Evolutionary conservation across 2,113 vertebrate genomes (phyloP).

Genomic region (Scomber japonicus): DNA sequence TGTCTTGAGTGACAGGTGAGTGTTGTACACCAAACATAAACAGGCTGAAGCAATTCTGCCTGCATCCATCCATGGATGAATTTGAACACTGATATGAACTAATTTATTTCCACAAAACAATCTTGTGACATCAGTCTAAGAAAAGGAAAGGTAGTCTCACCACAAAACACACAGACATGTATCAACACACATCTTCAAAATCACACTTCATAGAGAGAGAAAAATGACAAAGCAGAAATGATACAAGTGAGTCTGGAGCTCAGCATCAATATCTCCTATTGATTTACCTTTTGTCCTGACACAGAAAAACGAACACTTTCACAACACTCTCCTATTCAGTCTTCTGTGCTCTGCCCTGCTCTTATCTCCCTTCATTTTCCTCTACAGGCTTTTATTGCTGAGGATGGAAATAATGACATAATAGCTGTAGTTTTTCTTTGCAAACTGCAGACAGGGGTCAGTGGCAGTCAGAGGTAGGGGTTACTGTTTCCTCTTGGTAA

Average conservation of each 20-base stretch:
- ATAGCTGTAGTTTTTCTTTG: constrained; percentile 46
- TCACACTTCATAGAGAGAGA: constrained; percentile 22
- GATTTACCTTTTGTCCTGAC: constrained; percentile 70
- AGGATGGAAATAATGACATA: constrained; percentile 59
- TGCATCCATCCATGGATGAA: no score
- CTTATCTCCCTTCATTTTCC: constrained; percentile 63
- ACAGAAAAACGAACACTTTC: constrained; percentile 67
- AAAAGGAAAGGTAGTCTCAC: not conserved
- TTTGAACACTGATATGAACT: not conserved
- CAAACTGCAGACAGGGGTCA: constrained; percentile 27
- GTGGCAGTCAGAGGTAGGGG: constrained; percentile 11
- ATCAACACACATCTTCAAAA: constrained; percentile 24
- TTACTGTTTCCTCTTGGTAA: constrained; percentile 37
- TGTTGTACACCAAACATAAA: constrained; percentile 9
- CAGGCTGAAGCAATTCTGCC: not conserved
- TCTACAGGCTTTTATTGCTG: constrained; percentile 53
- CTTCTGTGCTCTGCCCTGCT: constrained; percentile 29
- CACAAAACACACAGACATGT: not conserved
- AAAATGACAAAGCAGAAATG: constrained; percentile 54
- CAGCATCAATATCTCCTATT: constrained; percentile 72
- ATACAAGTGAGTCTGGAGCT: constrained; percentile 66
- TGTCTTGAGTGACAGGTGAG: constrained; percentile 12
- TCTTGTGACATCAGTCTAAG: not conserved
- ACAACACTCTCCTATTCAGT: constrained; percentile 53
- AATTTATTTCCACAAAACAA: not conserved